Percentiles rank a stretch among this genome's conserved stretches.
These are phyloP conservation scores for Condylura cristata DNA, from an alignment of 2,113 vertebrate genomes.

Conservation along the genomic window DNA sequence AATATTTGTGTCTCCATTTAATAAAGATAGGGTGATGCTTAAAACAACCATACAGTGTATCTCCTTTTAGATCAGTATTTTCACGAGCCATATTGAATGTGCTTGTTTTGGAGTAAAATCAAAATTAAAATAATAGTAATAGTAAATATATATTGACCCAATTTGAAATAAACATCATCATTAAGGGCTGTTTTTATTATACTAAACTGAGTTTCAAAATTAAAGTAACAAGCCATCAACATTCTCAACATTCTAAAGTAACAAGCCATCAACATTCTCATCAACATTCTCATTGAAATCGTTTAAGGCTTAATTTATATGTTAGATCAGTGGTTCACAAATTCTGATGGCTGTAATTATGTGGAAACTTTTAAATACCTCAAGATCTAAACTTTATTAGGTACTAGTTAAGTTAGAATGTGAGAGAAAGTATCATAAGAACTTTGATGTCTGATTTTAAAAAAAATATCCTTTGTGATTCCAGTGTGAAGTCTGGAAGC, in stretches of 20 bases:
- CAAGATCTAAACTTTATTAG: neutral
- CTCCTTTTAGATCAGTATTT: neutral
- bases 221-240: neutral
- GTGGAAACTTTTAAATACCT: neutral
- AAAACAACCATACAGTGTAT: no score
- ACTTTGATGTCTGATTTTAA: neutral
- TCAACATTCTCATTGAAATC: neutral
- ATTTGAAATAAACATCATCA: neutral
- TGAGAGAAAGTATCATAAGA: neutral
- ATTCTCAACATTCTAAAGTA: neutral
- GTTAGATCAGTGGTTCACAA: neutral
- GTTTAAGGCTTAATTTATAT: neutral
- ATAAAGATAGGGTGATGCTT: neutral
- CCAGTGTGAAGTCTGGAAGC: neutral
- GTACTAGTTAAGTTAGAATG: neutral
- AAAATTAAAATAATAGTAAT: neutral
- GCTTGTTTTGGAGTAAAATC: neutral
- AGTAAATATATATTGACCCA: neutral
- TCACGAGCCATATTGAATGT: constrained; percentile 4
- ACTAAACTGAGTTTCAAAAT: neutral
- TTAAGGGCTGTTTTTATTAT: neutral
- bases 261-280: no score
- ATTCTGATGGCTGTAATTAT: neutral
- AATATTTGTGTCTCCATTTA: neutral
- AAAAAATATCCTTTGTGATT: neutral